Evolutionary conservation across 2,888 invertebrate species (phyloP), one percentile per base, ranked within the genome.

Genomic region (Scaeva pyrastri): DNA sequence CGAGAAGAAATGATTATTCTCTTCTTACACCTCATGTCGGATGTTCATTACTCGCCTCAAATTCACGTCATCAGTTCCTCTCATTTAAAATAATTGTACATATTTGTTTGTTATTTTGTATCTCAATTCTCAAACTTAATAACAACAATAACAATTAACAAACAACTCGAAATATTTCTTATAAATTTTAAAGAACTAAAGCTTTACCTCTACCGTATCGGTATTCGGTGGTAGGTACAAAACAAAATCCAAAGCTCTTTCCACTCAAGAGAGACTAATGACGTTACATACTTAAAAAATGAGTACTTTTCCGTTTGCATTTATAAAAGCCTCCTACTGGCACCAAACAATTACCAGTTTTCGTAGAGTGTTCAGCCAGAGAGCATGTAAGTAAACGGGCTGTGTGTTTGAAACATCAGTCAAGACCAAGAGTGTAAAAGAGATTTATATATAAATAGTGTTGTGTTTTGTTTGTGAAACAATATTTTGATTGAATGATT

Each of bases 301-400:
- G 14, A 52, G 79, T 66, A 75, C 60, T 66, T n/a, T 71, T 43
- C 19, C 14, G 8, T 84, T 84, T 52, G 70, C 60, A 70, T 80
- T 80, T 80, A 90, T 89, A 90, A 89, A 89, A 90, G 80, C 88
- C 87, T 26, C 74, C 71, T 78, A 72, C 62, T 52, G 43, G 86
- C 87, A 88, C 88, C 76, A 75, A 80, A 88, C 71, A 48, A 83
- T 72, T 88, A 89, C 89, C 89, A 90, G 89, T 90, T 88, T 88
- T 88, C 88, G 77, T 88, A 88, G 84, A 88, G 89, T 88, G 88
- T 88, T 88, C 87, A 88, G 72, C 64, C 43, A 88, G 81, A 77
- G 72, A 73, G 72, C 72, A 85, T 70, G 85, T 85, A 85, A 85
- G 85, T 85, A 79, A 21, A 68, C 36, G 45, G 70, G 50, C 8